Base-by-base conservation (phyloP, 2,113 vertebrate species). In the Apodemus speciosus region DNA sequence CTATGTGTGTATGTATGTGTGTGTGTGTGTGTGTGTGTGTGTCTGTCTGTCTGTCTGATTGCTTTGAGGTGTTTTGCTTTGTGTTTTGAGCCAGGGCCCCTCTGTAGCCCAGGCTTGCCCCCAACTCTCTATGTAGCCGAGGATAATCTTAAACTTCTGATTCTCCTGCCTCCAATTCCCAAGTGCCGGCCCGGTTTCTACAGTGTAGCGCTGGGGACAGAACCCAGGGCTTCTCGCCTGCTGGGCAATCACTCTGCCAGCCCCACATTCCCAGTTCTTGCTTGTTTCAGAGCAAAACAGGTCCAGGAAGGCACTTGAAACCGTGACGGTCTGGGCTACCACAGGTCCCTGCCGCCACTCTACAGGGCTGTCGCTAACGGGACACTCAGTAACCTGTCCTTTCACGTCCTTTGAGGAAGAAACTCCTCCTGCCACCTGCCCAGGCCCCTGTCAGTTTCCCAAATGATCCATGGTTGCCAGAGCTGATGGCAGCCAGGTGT, bases 341-440 rank as follows among this genome's bases (percentile, higher is more conserved):
- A 1, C 0, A 20, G 53, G 30, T 43, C 58, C 23, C 56, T 62
- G 80, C 15, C 13, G 91, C 13, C 27, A 23, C 49, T 76, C 20
- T 15, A 5, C 20, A 9, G 27, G 58, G 72, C 69, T 66, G 40
- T 23, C 53, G 88, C 32, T 4, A 18, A 40, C 0, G 35, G 6
- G 0, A 56, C 23, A 35, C 16, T 35, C 3, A 62, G 83, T 9
- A 0, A 4, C 14, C 3, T 11, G 90, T 27, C 16, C 75, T 0
- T 51, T 79, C 76, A 53, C 2, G 14, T 14, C 79, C 38, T 25
- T 71, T n/a, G 49, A 35, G 23, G 2, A 21, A 9, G 23, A 76
- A 64, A 14, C 8, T 32, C 30, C 9, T 4, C 30, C 27, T 6
- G 51, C 35, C 2, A 0, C 4, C 8, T 5, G 35, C 51, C 16